These are phyloP conservation scores for Cinara cedri DNA, from an alignment of 2,888 invertebrate species.

Conservation along the genomic window DNA sequence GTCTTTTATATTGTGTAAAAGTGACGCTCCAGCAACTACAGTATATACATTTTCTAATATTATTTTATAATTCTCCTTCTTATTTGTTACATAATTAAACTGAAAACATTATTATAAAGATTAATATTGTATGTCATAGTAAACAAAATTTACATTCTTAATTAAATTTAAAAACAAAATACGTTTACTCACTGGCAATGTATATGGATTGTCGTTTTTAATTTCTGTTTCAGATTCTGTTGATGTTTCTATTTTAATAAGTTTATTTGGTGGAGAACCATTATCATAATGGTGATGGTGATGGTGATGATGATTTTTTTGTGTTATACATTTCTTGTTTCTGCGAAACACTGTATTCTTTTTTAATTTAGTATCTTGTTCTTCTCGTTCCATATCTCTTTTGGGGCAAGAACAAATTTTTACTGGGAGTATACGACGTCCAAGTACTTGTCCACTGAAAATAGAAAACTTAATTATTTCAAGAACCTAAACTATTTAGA, in stretches of 20 bases:
- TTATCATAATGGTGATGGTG: slow-evolving; percentile 13
- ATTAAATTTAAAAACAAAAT: background rate
- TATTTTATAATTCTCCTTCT: slow-evolving; percentile 28
- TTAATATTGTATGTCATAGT: background rate
- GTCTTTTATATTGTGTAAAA: slow-evolving; percentile 40
- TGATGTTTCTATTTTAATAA: slow-evolving; percentile 24
- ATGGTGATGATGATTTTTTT: background rate
- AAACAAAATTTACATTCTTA: background rate
- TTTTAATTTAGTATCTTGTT: slow-evolving; percentile 61
- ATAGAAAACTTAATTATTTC: slow-evolving; percentile 13
- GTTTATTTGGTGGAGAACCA: slow-evolving; percentile 10
- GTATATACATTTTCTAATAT: slow-evolving; percentile 33
- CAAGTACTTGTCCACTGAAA: slow-evolving; percentile 68
- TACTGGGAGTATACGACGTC: slow-evolving; percentile 72
- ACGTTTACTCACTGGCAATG: slow-evolving; percentile 8
- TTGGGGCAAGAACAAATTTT: slow-evolving; percentile 80
- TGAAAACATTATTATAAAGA: slow-evolving; percentile 9
- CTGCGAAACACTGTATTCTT: slow-evolving; percentile 39
- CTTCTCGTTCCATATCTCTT: slow-evolving; percentile 74
- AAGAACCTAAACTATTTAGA: background rate
- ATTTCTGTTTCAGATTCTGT: slow-evolving; percentile 31
- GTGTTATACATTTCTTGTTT: slow-evolving; percentile 27
- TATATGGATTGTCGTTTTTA: background rate
- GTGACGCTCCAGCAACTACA: slow-evolving; percentile 26
- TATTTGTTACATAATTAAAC: slow-evolving; percentile 25